Conservation (phyloP, 1,140 invertebrate genomes). For the Carposina sasakii region DNA sequence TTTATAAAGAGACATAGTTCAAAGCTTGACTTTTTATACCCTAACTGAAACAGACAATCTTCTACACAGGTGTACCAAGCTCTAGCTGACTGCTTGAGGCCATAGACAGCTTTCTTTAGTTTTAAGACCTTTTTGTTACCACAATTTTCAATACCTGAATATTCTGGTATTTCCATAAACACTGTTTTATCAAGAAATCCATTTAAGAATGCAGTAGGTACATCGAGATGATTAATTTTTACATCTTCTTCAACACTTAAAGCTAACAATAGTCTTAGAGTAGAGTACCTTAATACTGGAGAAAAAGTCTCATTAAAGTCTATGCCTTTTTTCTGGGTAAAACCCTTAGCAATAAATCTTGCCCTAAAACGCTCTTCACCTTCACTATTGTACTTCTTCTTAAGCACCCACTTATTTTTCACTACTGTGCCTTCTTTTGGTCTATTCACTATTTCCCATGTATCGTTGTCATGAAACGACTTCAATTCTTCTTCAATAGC, state of each 20-base stretch:
- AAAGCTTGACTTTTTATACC: constrained; percentile 20
- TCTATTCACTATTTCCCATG: constrained; percentile 39
- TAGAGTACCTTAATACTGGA: constrained; percentile 38
- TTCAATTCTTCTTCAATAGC: constrained; percentile 21
- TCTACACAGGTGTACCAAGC: constrained; percentile 25
- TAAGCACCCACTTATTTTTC: constrained; percentile 51
- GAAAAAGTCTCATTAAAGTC: constrained; percentile 35
- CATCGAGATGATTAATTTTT: constrained; percentile 23
- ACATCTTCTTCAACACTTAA: constrained; percentile 37
- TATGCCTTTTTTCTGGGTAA: constrained; percentile 19
- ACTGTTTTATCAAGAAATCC: constrained; percentile 52
- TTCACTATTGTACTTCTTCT: constrained; percentile 36
- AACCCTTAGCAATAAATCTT: constrained; percentile 62
- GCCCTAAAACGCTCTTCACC: constrained; percentile 48
- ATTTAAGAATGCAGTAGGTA: constrained; percentile 58
- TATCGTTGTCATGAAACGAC: constrained; percentile 25
- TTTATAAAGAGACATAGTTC: constrained; percentile 39
- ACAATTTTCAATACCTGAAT: constrained; percentile 5
- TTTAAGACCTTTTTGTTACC: constrained; percentile 21
- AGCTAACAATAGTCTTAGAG: constrained; percentile 47
- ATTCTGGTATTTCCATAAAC: constrained; percentile 32
- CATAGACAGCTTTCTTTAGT: constrained; percentile 25
- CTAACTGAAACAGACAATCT: constrained; percentile 21
- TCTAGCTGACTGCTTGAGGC: constrained; percentile 28
- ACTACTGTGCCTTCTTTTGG: constrained; percentile 31